A percentile compares a stretch with the other conserved stretches of the same genome.
phyloP scores from a whole-genome alignment of 2,113 vertebrate genomes.

The Petrocephalus zakoni region DNA sequence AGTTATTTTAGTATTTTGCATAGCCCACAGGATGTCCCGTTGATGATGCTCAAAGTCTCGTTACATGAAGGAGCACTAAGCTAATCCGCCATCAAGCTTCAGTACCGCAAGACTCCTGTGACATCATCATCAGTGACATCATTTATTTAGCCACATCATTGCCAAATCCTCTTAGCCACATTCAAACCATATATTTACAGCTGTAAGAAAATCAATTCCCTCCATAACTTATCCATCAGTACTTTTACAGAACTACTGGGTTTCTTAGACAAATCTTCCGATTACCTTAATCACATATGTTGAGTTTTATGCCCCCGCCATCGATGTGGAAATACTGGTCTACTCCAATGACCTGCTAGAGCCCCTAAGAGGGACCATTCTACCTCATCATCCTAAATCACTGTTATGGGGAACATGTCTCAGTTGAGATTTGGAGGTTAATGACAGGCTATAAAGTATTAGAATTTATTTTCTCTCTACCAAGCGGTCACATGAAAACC shows the following conservation, averaged over 20 bases:
- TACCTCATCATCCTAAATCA: background rate
- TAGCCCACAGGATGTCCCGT: background rate
- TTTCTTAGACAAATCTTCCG: background rate
- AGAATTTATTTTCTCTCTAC: background rate
- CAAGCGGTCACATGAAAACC: background rate
- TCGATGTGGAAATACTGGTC: background rate
- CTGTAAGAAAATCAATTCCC: background rate
- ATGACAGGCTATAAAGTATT: background rate
- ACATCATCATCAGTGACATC: background rate
- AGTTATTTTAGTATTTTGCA: background rate
- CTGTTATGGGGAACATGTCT: background rate
- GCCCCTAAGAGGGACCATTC: background rate
- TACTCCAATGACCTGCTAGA: background rate
- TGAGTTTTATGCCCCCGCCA: background rate
- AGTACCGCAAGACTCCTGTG: background rate
- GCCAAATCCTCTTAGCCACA: background rate
- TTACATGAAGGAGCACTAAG: background rate
- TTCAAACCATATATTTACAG: background rate
- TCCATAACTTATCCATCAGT: background rate
- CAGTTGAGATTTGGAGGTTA: no score
- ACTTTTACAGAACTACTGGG: background rate
- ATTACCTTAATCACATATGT: background rate
- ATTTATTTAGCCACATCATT: background rate
- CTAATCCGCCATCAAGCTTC: background rate
- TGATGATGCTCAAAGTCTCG: background rate